Percentiles rank a stretch among this genome's conserved stretches.
Evolutionary conservation across 30 jellyfish, hydroid and myxozoan species (phyloP).

Genomic region (Cassiopea andromeda): DNA sequence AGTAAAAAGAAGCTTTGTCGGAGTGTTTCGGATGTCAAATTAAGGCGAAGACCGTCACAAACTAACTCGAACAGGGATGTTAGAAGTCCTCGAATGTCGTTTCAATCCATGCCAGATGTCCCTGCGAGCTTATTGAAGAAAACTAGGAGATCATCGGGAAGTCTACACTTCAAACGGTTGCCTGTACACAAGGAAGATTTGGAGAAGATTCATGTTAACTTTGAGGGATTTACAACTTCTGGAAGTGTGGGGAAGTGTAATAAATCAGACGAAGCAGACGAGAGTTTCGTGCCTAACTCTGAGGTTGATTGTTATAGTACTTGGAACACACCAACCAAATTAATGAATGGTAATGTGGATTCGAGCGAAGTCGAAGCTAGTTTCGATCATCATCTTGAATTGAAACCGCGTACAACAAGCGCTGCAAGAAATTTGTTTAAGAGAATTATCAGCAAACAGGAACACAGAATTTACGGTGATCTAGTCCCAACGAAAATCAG

Average conservation of each 20-base stretch:
- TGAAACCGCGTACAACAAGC: conserved; percentile 3
- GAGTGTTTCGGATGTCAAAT: conserved; percentile 53
- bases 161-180: not conserved
- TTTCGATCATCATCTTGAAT: not conserved
- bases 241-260: conserved; percentile 29
- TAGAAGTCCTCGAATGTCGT: not conserved
- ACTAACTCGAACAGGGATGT: not conserved
- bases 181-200: conserved; percentile 33
- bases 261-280: conserved; percentile 64
- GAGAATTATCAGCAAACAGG: conserved; percentile 24
- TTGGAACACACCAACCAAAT: conserved; percentile 39
- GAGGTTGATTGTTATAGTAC: conserved; percentile 70
- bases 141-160: not conserved
- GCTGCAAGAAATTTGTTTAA: conserved; percentile 29
- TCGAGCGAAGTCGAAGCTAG: conserved; percentile 56
- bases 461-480: not conserved
- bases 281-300: conserved; percentile 56
- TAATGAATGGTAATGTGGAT: conserved; percentile 25
- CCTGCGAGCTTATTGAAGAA: not conserved
- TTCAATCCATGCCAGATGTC: conserved; percentile 73
- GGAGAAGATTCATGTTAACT: conserved; percentile 12
- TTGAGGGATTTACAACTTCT: conserved; percentile 44
- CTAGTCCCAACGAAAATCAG: conserved; percentile 19
- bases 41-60: conserved; percentile 34
- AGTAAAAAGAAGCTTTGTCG: conserved; percentile 50